phyloP scores from a whole-genome alignment of 2,888 invertebrate genomes.

The Thera britannica region DNA sequence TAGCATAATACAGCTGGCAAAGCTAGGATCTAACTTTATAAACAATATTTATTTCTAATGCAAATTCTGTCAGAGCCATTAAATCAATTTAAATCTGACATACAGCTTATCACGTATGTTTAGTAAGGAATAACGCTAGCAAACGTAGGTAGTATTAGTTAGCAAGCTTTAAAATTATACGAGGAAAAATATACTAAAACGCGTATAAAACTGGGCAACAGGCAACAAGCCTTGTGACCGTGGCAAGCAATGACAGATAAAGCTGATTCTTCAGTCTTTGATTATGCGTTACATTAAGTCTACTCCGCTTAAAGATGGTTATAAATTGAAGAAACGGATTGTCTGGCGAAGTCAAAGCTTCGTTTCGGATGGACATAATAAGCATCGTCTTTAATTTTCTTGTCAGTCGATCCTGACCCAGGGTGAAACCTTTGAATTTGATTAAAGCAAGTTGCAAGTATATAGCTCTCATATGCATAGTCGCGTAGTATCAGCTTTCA shows the following conservation, averaged over 20 bases:
- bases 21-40: not conserved
- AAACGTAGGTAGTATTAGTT: not conserved
- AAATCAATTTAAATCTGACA: not conserved
- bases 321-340: too few species aligned
- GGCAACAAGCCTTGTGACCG: not conserved
- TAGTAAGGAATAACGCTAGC: not conserved
- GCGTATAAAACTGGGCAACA: not conserved
- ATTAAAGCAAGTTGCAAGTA: too few species aligned
- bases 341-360: too few species aligned
- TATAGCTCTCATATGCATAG: too few species aligned
- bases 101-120: not conserved
- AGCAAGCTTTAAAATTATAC: not conserved
- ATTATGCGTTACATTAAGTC: not conserved
- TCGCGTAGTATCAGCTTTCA: too few species aligned
- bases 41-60: not conserved
- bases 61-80: not conserved
- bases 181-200: conserved; percentile 5
- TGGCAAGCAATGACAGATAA: not conserved
- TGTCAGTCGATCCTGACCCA: too few species aligned
- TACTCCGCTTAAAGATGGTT: too few species aligned
- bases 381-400: too few species aligned
- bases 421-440: too few species aligned
- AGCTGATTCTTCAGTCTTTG: conserved; percentile 1
- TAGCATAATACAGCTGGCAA: not conserved
- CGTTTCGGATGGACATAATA: too few species aligned